Conservation (phyloP, 2,113 vertebrate species). For the Laticauda laticaudata region DNA sequence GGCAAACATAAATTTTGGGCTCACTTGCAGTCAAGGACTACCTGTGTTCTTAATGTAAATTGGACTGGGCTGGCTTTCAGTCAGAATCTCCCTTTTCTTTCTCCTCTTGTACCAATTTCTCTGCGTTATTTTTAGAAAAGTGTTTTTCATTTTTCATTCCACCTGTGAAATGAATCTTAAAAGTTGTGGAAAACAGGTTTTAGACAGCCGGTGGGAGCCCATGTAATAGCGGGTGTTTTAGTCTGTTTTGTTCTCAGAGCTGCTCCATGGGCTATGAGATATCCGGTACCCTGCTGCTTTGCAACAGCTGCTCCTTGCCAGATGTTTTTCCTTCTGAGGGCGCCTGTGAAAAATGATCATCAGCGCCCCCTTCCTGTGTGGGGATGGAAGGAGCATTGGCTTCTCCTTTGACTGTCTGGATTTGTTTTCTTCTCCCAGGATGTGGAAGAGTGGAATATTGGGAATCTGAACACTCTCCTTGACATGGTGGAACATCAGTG, state of each 20-base stretch:
- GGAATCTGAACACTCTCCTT: slow-evolving; percentile 88
- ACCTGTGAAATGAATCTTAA: not conserved
- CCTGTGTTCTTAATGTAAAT: not conserved
- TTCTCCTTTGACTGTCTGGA: not conserved
- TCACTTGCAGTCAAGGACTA: too few relatives aligned
- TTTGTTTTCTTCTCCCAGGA: slow-evolving; percentile 66
- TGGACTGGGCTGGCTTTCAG: not conserved
- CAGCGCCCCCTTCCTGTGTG: not conserved
- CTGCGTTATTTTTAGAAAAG: not conserved
- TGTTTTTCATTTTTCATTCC: not conserved
- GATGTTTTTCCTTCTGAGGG: not conserved
- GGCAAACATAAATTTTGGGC: too few relatives aligned
- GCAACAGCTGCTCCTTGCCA: not conserved
- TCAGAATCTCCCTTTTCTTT: not conserved
- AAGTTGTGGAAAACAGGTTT: not conserved
- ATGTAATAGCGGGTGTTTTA: not conserved
- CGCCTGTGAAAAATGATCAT: too few relatives aligned
- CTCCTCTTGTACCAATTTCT: not conserved
- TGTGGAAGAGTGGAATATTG: slow-evolving; percentile 93
- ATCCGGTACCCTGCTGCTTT: not conserved
- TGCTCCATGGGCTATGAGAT: not conserved
- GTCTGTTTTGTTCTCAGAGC: not conserved
- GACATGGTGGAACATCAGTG: slow-evolving; percentile 99
- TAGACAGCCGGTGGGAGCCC: too few relatives aligned
- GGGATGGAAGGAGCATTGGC: not conserved